phyloP scores from a whole-genome alignment of 2,113 vertebrate genomes.

The Alligator mississippiensis region DNA sequence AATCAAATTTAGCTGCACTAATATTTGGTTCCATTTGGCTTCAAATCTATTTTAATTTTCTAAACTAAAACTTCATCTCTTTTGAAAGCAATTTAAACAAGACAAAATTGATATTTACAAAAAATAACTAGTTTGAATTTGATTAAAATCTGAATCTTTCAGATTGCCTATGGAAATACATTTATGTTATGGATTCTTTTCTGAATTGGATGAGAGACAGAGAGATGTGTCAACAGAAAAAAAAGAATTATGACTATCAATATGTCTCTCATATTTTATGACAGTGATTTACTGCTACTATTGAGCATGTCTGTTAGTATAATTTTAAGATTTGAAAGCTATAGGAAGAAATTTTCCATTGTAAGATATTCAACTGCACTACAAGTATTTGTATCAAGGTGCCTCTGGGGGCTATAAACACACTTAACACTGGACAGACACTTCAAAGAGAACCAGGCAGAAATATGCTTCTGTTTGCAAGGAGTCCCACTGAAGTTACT shows the following conservation, averaged over 20 bases:
- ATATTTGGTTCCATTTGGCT: conserved; percentile 15
- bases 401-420: neutral
- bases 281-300: conserved; percentile 59
- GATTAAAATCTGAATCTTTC: conserved; percentile 64
- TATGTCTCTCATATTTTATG: conserved; percentile 47
- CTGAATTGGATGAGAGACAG: conserved; percentile 47
- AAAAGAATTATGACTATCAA: conserved; percentile 56
- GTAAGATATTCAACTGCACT: neutral
- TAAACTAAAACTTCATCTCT: conserved; percentile 18
- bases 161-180: conserved; percentile 50
- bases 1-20: neutral
- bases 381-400: neutral
- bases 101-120: conserved; percentile 44
- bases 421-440: neutral
- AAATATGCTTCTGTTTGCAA: neutral
- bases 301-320: conserved; percentile 52
- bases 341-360: neutral
- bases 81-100: conserved; percentile 45
- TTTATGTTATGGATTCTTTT: conserved; percentile 53
- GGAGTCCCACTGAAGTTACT: neutral
- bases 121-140: conserved; percentile 36
- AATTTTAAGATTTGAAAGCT: neutral
- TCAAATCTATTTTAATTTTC: neutral
- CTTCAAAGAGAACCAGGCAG: neutral
- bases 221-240: conserved; percentile 67